Conservation (phyloP, 2,113 vertebrate species). For the Platysternon megacephalum region DNA sequence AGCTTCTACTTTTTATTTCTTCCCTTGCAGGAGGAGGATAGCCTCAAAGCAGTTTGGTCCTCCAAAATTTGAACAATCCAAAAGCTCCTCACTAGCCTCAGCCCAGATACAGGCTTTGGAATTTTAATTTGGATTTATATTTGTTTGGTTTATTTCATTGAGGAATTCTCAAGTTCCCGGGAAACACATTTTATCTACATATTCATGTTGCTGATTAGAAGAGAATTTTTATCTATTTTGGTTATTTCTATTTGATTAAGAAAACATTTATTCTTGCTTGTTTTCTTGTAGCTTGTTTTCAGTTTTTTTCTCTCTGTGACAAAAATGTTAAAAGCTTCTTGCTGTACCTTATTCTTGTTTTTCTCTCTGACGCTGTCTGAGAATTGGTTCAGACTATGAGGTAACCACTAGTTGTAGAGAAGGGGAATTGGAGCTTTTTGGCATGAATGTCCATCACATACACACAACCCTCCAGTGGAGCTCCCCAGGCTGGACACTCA, state of each 20-base stretch:
- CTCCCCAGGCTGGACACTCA: background rate
- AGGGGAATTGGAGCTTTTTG: background rate
- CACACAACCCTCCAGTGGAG: background rate
- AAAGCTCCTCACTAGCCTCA: fast-evolving
- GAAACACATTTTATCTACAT: background rate
- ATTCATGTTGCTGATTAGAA: background rate
- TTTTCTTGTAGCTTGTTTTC: background rate
- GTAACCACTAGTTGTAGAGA: background rate
- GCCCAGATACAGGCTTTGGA: background rate
- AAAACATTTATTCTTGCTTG: background rate
- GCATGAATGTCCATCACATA: background rate
- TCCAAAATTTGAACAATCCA: background rate
- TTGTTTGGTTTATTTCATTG: fast-evolving
- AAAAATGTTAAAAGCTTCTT: background rate
- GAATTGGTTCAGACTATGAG: background rate
- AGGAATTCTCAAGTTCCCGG: background rate
- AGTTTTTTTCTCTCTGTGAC: background rate
- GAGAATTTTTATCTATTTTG: background rate
- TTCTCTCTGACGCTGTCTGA: background rate
- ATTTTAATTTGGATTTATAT: background rate
- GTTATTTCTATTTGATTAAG: background rate
- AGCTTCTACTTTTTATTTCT: background rate
- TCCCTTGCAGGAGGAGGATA: background rate
- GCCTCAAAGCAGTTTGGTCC: background rate
- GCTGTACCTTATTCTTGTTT: background rate